phyloP scores from a whole-genome alignment of 53 echinoderm and acorn worm species.

The Hippasteria phrygiana region DNA sequence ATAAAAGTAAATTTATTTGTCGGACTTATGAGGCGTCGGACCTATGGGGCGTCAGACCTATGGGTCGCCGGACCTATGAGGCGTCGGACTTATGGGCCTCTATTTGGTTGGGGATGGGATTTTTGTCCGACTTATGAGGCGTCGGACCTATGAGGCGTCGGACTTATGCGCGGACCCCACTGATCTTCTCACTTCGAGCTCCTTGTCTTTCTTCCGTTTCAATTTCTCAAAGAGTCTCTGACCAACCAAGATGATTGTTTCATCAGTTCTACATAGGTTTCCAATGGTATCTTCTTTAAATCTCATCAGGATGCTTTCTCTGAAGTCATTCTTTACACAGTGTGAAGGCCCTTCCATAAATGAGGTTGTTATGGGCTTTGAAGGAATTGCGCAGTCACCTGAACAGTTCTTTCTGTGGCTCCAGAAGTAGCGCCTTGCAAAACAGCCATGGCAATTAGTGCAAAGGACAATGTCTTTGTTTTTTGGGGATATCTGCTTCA shows the following conservation, averaged over 20 bases:
- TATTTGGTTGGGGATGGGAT: too few relatives aligned
- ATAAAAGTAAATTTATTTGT: too few relatives aligned
- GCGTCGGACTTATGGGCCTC: too few relatives aligned
- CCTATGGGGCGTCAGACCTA: too few relatives aligned
- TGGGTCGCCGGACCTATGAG: too few relatives aligned
- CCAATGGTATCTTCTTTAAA: conserved; percentile 26
- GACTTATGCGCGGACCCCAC: conserved; percentile 34
- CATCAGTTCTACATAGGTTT: conserved; percentile 35
- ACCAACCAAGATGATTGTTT: background rate
- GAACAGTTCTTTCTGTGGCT: too few relatives aligned
- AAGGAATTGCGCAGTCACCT: background rate
- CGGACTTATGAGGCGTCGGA: too few relatives aligned
- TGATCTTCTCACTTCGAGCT: background rate
- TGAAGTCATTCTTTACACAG: background rate
- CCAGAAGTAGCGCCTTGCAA: too few relatives aligned
- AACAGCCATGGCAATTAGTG: conserved; percentile 12
- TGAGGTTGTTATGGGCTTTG: background rate
- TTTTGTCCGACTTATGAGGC: too few relatives aligned
- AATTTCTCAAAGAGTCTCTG: background rate
- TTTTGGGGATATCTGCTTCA: background rate
- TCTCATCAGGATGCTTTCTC: background rate
- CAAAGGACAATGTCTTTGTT: background rate
- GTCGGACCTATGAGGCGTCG: too few relatives aligned
- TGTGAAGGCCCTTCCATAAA: background rate
- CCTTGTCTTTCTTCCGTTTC: conserved; percentile 23